Evolutionary conservation across 1,140 invertebrate species (phyloP).

Genomic region (Drosophila nikananu): DNA sequence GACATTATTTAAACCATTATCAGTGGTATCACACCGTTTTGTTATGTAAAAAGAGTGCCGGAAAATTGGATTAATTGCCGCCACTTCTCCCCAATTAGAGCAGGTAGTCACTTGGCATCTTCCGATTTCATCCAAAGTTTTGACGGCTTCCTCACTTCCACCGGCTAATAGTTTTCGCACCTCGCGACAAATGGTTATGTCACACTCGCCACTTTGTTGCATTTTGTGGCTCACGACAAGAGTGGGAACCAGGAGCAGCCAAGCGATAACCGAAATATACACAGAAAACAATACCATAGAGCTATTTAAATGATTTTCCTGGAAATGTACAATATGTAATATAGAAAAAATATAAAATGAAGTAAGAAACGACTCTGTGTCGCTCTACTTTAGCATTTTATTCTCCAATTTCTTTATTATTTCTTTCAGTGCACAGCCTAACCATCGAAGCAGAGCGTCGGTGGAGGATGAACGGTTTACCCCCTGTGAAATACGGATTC

Average conservation of each 20-base stretch:
- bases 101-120: conserved; percentile 17
- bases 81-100: conserved; percentile 33
- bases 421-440: neutral
- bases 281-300: conserved; percentile 14
- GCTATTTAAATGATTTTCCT: too few species aligned
- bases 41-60: conserved; percentile 28
- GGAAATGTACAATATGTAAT: neutral
- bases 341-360: neutral
- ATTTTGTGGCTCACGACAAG: conserved; percentile 39
- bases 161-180: conserved; percentile 51
- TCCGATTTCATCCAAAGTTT: conserved; percentile 23
- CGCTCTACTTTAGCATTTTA: neutral
- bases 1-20: neutral
- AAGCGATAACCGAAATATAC: conserved; percentile 33
- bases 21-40: neutral
- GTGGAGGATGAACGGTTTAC: neutral
- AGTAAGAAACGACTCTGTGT: neutral
- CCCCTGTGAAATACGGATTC: conserved; percentile 22
- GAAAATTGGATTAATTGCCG: conserved; percentile 28
- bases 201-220: conserved; percentile 47
- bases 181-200: conserved; percentile 54
- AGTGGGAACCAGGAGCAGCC: conserved; percentile 48
- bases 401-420: neutral
- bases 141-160: conserved; percentile 4
- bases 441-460: conserved; percentile 7